Percentiles rank a stretch among this genome's conserved stretches.
Evolutionary conservation across 2,888 invertebrate species (phyloP).

Genomic region (Cryptus viduatorius): DNA sequence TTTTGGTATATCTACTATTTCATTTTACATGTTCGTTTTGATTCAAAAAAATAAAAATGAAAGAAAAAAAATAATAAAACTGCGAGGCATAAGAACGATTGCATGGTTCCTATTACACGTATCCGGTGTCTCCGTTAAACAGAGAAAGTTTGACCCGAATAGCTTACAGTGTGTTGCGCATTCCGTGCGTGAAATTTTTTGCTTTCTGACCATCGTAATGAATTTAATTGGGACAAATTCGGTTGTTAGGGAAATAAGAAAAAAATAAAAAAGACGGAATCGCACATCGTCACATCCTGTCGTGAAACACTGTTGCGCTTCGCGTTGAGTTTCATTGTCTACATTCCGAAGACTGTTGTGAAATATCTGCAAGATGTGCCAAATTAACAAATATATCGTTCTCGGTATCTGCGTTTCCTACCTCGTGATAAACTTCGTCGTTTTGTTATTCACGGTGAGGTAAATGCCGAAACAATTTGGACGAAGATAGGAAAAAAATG

Average conservation of each 20-base stretch:
- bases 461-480: neutral
- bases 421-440: neutral
- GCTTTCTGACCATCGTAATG: constrained; percentile 28
- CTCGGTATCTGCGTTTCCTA: neutral
- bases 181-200: constrained; percentile 49
- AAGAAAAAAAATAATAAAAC: constrained; percentile 37
- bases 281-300: constrained; percentile 12
- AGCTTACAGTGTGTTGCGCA: constrained; percentile 32
- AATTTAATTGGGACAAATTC: constrained; percentile 17
- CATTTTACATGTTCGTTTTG: constrained; percentile 74
- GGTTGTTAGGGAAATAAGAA: neutral
- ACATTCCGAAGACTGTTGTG: constrained; percentile 10
- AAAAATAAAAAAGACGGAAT: neutral
- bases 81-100: constrained; percentile 21
- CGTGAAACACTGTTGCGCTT: constrained; percentile 9
- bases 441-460: neutral
- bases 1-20: constrained; percentile 58
- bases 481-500: neutral
- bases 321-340: constrained; percentile 28
- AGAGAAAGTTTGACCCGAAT: constrained; percentile 60
- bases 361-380: constrained; percentile 21
- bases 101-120: constrained; percentile 38
- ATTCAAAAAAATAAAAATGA: constrained; percentile 70
- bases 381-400: constrained; percentile 26
- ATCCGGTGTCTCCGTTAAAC: constrained; percentile 39